Conservation (phyloP, 2,797 vertebrate genomes). For the Alca torda region DNA sequence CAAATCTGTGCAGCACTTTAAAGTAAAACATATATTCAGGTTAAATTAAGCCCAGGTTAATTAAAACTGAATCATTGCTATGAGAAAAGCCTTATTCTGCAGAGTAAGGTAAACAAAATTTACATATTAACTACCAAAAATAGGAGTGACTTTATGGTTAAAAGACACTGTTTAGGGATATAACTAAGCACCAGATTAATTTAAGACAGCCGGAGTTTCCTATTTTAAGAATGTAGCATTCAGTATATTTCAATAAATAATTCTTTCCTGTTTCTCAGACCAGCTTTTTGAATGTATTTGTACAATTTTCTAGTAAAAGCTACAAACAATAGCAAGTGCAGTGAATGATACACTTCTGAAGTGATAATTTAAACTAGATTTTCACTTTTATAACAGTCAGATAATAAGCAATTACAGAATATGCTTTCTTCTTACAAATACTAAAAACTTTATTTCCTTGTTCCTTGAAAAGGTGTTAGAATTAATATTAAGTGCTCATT, state of each 20-base stretch:
- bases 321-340: constrained; percentile 32
- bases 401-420: constrained; percentile 80
- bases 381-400: constrained; percentile 81
- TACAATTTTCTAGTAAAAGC: constrained; percentile 24
- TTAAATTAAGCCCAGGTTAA: background rate
- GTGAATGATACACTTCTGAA: constrained; percentile 70
- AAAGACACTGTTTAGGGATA: background rate
- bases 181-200: background rate
- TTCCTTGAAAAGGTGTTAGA: constrained; percentile 45
- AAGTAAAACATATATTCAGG: background rate
- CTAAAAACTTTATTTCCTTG: constrained; percentile 56
- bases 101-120: background rate
- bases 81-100: background rate
- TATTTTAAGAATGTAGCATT: background rate
- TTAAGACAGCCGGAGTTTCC: background rate
- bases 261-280: constrained; percentile 30
- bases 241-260: background rate
- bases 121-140: background rate
- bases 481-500: constrained; percentile 53
- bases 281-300: background rate
- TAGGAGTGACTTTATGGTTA: background rate
- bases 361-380: constrained; percentile 78
- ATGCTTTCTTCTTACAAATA: constrained; percentile 58
- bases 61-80: background rate
- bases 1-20: background rate